Evolutionary conservation across 1,140 invertebrate genomes (phyloP).

Genomic region (Cydia pomonella): DNA sequence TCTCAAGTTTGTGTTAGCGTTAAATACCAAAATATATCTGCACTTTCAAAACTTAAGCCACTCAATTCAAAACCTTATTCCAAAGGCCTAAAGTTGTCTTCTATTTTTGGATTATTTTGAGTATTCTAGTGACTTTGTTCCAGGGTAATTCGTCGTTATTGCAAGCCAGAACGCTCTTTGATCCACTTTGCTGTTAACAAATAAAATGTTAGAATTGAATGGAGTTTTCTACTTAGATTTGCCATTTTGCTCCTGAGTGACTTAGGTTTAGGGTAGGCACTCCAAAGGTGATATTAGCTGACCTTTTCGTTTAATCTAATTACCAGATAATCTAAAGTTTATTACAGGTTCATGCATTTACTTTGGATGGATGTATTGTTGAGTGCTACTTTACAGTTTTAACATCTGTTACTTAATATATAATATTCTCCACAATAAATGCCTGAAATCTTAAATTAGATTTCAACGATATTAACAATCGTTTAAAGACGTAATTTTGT

Average conservation of each 20-base stretch:
- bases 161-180: constrained; percentile 21
- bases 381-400: not conserved
- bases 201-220: not conserved
- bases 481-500: too few relatives aligned
- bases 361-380: not conserved
- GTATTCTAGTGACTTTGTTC: not conserved
- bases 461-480: too few relatives aligned
- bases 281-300: constrained; percentile 20
- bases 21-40: not conserved
- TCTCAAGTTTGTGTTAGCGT: not conserved
- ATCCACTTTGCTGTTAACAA: constrained; percentile 20
- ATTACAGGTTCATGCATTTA: constrained; percentile 4
- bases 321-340: constrained; percentile 22
- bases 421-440: too few relatives aligned
- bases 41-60: not conserved
- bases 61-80: not conserved
- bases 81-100: not conserved
- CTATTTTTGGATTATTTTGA: too few relatives aligned
- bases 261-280: constrained; percentile 13
- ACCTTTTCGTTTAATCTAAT: constrained; percentile 31
- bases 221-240: not conserved
- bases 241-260: not conserved
- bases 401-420: not conserved
- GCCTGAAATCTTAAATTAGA: too few relatives aligned
- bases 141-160: constrained; percentile 18